Conservation (phyloP, 2,888 invertebrate genomes). For the Troides oblongomaculatus region DNA sequence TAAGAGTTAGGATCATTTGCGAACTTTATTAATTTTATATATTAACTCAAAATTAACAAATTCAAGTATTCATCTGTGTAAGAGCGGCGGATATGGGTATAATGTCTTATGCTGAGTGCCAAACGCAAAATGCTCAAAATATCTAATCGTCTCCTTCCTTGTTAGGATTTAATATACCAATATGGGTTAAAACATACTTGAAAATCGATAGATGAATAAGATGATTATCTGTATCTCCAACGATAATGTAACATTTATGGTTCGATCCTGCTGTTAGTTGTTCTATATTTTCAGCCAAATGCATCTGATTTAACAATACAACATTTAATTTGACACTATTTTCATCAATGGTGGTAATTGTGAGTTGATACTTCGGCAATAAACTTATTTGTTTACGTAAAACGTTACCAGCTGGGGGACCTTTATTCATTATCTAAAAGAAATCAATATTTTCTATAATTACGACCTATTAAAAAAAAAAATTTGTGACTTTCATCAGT, state of each 20-base stretch:
- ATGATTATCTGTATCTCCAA: constrained; percentile 84
- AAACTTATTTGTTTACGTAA: constrained; percentile 81
- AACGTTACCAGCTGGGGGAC: constrained; percentile 86
- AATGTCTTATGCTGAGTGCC: no score
- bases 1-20: not conserved
- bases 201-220: constrained; percentile 78
- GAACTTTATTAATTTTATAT: not conserved
- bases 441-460: not conserved
- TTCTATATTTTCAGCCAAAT: constrained; percentile 63
- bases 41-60: not conserved
- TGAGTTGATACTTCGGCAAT: constrained; percentile 82
- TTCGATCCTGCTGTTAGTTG: constrained; percentile 68
- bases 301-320: constrained; percentile 62
- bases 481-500: not conserved
- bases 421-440: constrained; percentile 84
- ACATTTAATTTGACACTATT: constrained; percentile 57
- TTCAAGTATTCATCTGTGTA: no score
- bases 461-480: not conserved
- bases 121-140: not conserved
- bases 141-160: not conserved
- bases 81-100: no score
- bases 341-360: constrained; percentile 55
- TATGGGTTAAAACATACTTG: constrained; percentile 65
- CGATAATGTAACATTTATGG: constrained; percentile 80
- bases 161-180: not conserved